Base-by-base conservation (phyloP, 2,113 vertebrate species). In the Amphiprion ocellaris region DNA sequence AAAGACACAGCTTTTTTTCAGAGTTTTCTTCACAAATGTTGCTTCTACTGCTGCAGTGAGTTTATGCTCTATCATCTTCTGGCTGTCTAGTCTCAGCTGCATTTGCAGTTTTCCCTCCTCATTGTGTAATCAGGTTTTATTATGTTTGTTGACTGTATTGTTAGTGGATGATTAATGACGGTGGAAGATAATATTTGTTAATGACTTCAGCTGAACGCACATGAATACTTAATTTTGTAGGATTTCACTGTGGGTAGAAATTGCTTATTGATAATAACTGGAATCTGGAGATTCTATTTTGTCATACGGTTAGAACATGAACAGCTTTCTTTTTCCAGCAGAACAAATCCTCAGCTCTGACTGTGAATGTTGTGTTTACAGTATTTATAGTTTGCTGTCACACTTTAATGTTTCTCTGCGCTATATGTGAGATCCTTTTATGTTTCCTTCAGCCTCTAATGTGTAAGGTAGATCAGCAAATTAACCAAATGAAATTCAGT, bases 111-210 rank as follows among this genome's bases (percentile, higher is more conserved):
- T 80, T 71, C 53, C 62, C 33, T 30, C 47, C 47, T 77, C 21
- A 33, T 82, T 67, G 59, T 77, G 49, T 69, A 64, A 77, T 80
- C 56, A 76, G 46, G 17, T 76, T 82, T 80, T 55, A 69, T 83
- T 69, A 66, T 78, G 61, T 83, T 72, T 78, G 53, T 68, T 82
- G 61, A 65, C 26, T 28, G n/a, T 53, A 47, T 64, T 26, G 33
- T 73, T 83, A 61, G 49, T 55, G 44, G 63, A 66, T 83, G 77
- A 88, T 65, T 62, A 88, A 84, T 86, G 75, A 70, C 0, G 15
- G 73, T 61, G 66, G 58, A 68, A 66, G 62, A 58, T 76, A 66
- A 83, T 74, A 56, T 69, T 79, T 74, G 41, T 60, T 71, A 58
- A 66, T 58, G 74, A 44, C 1, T 30, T 73, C 46, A 85, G 41